phyloP scores from a whole-genome alignment of 1,140 invertebrate species.

The Bombus breviceps region DNA sequence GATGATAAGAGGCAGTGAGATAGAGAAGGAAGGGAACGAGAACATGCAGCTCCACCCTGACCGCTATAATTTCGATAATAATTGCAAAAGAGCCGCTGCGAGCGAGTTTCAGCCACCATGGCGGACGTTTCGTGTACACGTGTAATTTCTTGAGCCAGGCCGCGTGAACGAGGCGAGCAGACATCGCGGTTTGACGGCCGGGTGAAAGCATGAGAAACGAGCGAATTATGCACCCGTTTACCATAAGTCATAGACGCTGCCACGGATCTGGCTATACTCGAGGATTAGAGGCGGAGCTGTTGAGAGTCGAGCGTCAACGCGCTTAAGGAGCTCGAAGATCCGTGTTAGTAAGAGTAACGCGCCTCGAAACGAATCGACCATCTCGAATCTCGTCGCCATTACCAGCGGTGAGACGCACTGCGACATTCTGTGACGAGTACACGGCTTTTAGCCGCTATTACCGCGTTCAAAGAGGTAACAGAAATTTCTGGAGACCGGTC shows the following conservation, averaged over 20 bases:
- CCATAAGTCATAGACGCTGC: conserved; percentile 70
- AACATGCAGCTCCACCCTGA: neutral
- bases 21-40: neutral
- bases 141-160: conserved; percentile 46
- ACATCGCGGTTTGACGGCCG: conserved; percentile 60
- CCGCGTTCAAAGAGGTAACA: neutral
- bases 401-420: conserved; percentile 31
- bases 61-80: conserved; percentile 17
- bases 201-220: conserved; percentile 74
- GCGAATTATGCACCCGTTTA: conserved; percentile 72
- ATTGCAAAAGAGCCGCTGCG: neutral
- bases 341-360: neutral
- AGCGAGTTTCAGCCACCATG: conserved; percentile 1
- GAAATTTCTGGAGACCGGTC: neutral
- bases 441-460: neutral
- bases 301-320: conserved; percentile 26
- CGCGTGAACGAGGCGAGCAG: conserved; percentile 34
- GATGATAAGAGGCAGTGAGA: neutral
- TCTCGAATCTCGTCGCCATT: conserved; percentile 54
- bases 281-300: conserved; percentile 60
- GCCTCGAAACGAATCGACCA: conserved; percentile 54
- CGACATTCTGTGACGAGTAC: neutral
- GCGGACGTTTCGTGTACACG: neutral
- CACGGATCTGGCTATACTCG: conserved; percentile 44
- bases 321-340: conserved; percentile 11